Percentiles rank a stretch among this genome's conserved stretches.
These are phyloP conservation scores for Melieria picta DNA, from an alignment of 2,888 invertebrate species.

Conservation along the genomic window DNA sequence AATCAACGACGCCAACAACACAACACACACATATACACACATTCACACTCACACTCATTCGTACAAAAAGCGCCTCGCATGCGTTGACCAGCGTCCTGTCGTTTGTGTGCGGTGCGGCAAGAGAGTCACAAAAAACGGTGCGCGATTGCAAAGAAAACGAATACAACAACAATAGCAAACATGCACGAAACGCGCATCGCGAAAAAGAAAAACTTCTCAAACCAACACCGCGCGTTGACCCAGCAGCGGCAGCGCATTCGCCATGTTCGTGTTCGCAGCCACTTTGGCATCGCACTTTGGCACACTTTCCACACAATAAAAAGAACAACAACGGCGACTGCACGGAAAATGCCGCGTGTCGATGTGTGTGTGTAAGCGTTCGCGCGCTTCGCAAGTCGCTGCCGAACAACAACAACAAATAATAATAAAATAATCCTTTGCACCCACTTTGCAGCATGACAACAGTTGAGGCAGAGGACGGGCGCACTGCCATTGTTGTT, in stretches of 20 bases:
- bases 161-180: conserved; percentile 21
- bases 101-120: no score
- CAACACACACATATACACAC: conserved; percentile 6
- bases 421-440: conserved; percentile 5
- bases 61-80: conserved; percentile 12
- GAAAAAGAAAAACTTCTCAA: conserved; percentile 44
- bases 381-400: conserved; percentile 6
- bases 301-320: conserved; percentile 35
- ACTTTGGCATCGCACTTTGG: conserved; percentile 29
- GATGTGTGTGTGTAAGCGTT: conserved; percentile 9
- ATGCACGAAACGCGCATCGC: conserved; percentile 10
- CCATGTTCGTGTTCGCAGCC: neutral
- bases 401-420: no score
- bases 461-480: neutral
- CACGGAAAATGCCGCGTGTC: neutral
- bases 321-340: neutral
- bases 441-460: conserved; percentile 26
- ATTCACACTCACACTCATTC: neutral
- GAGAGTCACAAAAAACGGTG: no score
- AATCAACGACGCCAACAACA: conserved; percentile 19
- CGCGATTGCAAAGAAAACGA: conserved; percentile 32
- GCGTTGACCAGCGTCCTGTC: no score
- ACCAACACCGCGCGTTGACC: conserved; percentile 24
- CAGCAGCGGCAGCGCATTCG: neutral
- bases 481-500: neutral